Conservation (phyloP, 2,113 vertebrate genomes). For the Megaptera novaeangliae region DNA sequence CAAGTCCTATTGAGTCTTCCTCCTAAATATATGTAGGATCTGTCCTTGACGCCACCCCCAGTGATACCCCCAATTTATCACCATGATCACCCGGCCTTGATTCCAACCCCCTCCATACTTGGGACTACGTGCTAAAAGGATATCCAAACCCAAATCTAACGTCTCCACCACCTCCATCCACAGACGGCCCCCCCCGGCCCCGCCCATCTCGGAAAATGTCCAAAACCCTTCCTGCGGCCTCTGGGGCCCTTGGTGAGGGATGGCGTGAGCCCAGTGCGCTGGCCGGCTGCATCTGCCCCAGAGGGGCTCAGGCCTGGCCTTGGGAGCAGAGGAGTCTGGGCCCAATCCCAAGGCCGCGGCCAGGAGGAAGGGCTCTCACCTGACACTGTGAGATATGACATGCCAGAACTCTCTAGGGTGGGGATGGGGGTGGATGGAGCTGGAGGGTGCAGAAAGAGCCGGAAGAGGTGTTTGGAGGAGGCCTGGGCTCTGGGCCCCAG, state of each 20-base stretch:
- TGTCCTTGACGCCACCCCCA: background rate
- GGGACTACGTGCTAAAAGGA: background rate
- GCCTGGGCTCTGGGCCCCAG: background rate
- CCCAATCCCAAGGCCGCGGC: background rate
- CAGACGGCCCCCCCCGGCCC: background rate
- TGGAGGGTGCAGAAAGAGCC: background rate
- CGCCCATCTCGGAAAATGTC: background rate
- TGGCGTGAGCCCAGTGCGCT: accelerated
- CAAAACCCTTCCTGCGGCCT: background rate
- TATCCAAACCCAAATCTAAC: background rate
- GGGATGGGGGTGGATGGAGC: background rate
- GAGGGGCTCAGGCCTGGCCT: background rate
- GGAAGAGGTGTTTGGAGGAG: too few species aligned
- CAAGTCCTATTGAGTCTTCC: background rate
- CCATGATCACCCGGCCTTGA: accelerated
- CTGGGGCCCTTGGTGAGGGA: background rate
- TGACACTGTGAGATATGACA: background rate
- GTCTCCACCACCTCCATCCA: background rate
- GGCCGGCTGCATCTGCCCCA: background rate
- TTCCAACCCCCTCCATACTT: background rate
- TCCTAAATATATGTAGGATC: background rate
- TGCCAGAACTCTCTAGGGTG: background rate
- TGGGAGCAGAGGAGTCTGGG: background rate
- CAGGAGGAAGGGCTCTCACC: background rate
- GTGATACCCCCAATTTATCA: accelerated